Base-by-base conservation (phyloP, 2,113 vertebrate genomes). In the Pica pica region DNA sequence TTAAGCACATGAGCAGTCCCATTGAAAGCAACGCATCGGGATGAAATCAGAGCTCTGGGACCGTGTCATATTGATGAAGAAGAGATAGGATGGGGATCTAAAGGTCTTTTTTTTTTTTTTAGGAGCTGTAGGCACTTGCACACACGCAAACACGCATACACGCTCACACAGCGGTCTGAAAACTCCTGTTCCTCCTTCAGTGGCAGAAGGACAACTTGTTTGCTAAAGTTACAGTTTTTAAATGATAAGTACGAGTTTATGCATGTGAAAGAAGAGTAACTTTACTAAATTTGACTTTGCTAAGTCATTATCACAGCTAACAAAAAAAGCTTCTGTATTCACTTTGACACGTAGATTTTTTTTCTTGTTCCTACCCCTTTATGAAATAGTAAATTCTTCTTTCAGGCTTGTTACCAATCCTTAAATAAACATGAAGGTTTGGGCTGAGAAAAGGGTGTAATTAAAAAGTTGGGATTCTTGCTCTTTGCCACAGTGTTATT, bases 11-110 rank as follows among this genome's bases (percentile, higher is more conserved):
- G 94, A 96, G 90, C 88, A 96, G 83, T 75, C 94, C 94, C 76
- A 90, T 95, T 96, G 94, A 96, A 97, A 95, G 90, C 92, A 75
- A 75, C 0, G n/a, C 93, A 84, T 71, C 0, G n/a, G 83, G 92
- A 93, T 96, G 96, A 96, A 96, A 96, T 94, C 96, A 97, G 94
- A 96, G 95, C 93, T 93, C 85, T 39, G 88, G 90, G 90, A 87
- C 85, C 42, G 63, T 95, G 88, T 97, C 93, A 79, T 90, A 80
- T 90, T 95, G 94, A 96, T 94, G 93, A 89, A 93, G 92, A 94
- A 87, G 74, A 93, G 95, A 92, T 90, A 96, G 93, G 80, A 90
- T 2, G 21, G 88, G 91, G 64, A 86, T 94, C 83, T 89, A 87
- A 96, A 96, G 64, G 85, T 75, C 68, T 56, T 74, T 59, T 81